These are phyloP conservation scores for Isichthys henryi DNA, from an alignment of 2,113 vertebrate genomes.

Conservation along the genomic window DNA sequence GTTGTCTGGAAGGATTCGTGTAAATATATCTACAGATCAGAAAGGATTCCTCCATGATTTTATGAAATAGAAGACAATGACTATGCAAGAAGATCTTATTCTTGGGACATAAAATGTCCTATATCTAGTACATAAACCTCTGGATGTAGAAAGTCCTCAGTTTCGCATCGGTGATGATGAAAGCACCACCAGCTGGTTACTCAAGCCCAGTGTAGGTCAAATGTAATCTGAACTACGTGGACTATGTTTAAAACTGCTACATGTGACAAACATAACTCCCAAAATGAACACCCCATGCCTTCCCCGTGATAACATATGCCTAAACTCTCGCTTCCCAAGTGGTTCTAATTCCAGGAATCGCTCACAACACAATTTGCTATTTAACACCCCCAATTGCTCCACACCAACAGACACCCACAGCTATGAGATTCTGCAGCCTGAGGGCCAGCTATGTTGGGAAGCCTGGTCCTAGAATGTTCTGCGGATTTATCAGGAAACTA, in stretches of 20 bases:
- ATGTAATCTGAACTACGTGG: neutral
- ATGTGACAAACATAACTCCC: neutral
- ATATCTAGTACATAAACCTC: neutral
- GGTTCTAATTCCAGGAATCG: constrained; percentile 11
- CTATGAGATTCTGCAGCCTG: neutral
- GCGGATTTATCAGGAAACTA: neutral
- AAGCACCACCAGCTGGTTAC: neutral
- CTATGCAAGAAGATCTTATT: neutral
- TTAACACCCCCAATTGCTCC: neutral
- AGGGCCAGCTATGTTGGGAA: neutral
- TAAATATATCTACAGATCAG: neutral
- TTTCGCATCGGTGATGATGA: constrained; percentile 25
- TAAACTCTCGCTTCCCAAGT: neutral
- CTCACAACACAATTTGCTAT: neutral
- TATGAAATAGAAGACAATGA: neutral
- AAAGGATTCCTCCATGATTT: neutral
- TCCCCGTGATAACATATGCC: neutral
- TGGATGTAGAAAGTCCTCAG: constrained; percentile 41
- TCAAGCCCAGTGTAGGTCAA: neutral
- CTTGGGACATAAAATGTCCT: neutral
- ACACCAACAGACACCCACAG: neutral
- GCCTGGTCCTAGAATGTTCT: neutral
- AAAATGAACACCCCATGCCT: neutral
- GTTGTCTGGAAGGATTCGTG: neutral
- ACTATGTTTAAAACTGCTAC: neutral